These are phyloP conservation scores for Lithophane semibrunnea DNA, from an alignment of 2,888 invertebrate species.

Conservation along the genomic window DNA sequence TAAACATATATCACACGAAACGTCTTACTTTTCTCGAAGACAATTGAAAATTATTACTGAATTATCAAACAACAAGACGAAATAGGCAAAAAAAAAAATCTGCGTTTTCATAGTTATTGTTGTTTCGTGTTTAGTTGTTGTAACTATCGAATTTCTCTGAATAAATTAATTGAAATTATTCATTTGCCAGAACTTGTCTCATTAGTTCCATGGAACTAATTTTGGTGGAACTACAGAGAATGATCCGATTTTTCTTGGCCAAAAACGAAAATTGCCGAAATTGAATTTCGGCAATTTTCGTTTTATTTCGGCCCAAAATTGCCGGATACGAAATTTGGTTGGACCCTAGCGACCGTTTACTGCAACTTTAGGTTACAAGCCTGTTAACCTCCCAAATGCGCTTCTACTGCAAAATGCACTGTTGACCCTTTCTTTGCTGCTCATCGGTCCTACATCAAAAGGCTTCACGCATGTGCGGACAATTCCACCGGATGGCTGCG, in stretches of 20 bases:
- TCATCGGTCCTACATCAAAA: conserved; percentile 74
- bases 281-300: too few relatives aligned
- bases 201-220: too few relatives aligned
- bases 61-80: not conserved
- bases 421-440: conserved; percentile 39
- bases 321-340: not conserved
- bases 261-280: not conserved
- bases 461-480: conserved; percentile 81
- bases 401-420: conserved; percentile 49
- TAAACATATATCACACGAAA: not conserved
- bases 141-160: not conserved
- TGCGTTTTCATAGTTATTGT: not conserved
- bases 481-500: conserved; percentile 72
- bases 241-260: not conserved
- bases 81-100: too few relatives aligned
- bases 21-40: not conserved
- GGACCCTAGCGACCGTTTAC: not conserved
- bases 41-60: not conserved
- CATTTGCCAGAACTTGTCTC: not conserved
- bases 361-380: conserved; percentile 18
- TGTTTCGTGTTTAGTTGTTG: not conserved
- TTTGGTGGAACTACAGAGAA: too few relatives aligned
- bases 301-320: not conserved
- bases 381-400: conserved; percentile 27
- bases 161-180: not conserved